Evolutionary conservation across 2,797 vertebrate genomes (phyloP), one percentile per base, ranked within the genome.

Genomic region (Paramormyrops hopkinsi): DNA sequence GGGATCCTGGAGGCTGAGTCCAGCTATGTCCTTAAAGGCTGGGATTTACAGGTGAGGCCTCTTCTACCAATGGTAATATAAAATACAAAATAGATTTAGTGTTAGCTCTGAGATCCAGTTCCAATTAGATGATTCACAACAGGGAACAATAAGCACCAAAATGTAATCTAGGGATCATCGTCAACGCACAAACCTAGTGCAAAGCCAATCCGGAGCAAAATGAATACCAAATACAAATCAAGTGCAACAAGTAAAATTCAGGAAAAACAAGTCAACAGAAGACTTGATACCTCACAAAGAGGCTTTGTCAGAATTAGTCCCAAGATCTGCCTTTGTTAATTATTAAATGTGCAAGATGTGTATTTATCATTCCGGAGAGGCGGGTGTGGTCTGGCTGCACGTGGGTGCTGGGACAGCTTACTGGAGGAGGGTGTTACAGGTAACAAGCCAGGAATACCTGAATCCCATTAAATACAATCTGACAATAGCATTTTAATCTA

Each of bases 11-110:
- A 89, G 0, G 94, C 95, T 51, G 92, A 92, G 84, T 76, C 93
- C 1, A 92, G 89, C 48, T 91, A 91, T 79, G 12, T 88, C 46
- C 82, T 90, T 0, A 93, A 91, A 89, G 94, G 94, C 2, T 92
- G 88, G 65, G 93, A n/a, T 0, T 59, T 88, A 29, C 93, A 94
- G 94, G 95, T 95, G 92, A 91, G 2, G 29, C 37, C 86, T 62
- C 54, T 65, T 44, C 86, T 12, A 17, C 2, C 29, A 76, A 41
- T 14, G 29, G 37, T 76, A 76, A 33, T 33, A 41, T 14, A 7
- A 53, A 17, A 53, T 53, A 19, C 29, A 76, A 76, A 76, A 76
- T 12, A 17, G 69, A 76, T 62, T 7, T 9, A 62, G 59, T n/a
- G 22, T n/a, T 59, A 22, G 56, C 56, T 59, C 56, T 59, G 56